Percentiles rank a stretch among this genome's conserved stretches.
These are phyloP conservation scores for Holothuria leucospilota DNA, from an alignment of 53 echinoderm and acorn worm species.

Conservation along the genomic window DNA sequence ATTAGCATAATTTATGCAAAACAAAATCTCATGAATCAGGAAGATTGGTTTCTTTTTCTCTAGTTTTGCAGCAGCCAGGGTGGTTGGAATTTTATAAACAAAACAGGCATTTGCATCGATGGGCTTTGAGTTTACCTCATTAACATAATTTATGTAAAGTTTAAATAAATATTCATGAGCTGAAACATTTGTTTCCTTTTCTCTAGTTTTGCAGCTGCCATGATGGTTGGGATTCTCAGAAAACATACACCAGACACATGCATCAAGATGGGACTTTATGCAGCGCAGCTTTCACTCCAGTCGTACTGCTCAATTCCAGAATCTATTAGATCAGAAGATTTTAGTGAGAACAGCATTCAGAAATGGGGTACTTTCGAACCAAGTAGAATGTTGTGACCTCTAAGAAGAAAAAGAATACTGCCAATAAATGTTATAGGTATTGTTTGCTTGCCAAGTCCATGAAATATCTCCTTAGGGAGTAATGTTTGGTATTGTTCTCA, in stretches of 20 bases:
- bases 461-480: too few relatives aligned
- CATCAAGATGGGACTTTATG: constrained; percentile 72
- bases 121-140: not conserved
- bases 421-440: too few relatives aligned
- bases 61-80: constrained; percentile 79
- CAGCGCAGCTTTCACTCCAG: constrained; percentile 63
- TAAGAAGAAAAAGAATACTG: too few relatives aligned
- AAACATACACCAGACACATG: constrained; percentile 61
- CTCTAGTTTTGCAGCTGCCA: constrained; percentile 78
- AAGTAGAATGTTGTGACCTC: constrained; percentile 63
- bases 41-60: not conserved
- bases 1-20: not conserved
- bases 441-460: too few relatives aligned
- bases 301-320: constrained; percentile 68
- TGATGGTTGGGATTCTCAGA: constrained; percentile 74
- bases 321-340: constrained; percentile 47
- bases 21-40: too few relatives aligned
- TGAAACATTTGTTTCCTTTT: not conserved
- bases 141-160: not conserved
- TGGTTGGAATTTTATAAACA: constrained; percentile 69
- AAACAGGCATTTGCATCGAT: not conserved
- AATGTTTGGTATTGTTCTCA: too few relatives aligned
- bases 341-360: constrained; percentile 45
- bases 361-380: constrained; percentile 59
- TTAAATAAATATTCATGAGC: not conserved